Conservation (phyloP, 2,888 invertebrate species). For the Adela reaumurella region DNA sequence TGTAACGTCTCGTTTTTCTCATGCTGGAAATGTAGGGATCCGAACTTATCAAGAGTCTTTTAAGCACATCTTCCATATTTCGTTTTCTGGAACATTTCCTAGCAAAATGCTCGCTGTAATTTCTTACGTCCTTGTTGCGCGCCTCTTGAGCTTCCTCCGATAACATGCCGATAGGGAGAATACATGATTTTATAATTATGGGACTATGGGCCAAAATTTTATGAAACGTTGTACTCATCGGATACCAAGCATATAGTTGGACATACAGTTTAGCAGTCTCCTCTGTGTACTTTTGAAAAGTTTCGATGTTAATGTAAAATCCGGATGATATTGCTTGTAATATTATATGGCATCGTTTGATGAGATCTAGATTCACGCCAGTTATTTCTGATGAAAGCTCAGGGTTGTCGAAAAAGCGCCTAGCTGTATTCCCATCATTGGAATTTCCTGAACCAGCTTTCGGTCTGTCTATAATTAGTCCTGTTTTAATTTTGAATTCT, state of each 20-base stretch:
- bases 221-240: slow-evolving; percentile 14
- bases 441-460: slow-evolving; percentile 15
- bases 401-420: slow-evolving; percentile 15
- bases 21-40: too few species aligned
- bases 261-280: slow-evolving; percentile 1
- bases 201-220: slow-evolving; percentile 1
- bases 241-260: slow-evolving; percentile 16
- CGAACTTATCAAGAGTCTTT: too few species aligned
- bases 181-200: slow-evolving; percentile 3
- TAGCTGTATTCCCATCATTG: slow-evolving; percentile 17
- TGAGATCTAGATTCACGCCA: slow-evolving; percentile 15
- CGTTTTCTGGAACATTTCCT: slow-evolving; percentile 24
- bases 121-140: background rate
- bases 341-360: slow-evolving; percentile 4
- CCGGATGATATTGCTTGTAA: slow-evolving; percentile 2
- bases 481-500: slow-evolving; percentile 9
- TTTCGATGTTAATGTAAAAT: slow-evolving; percentile 1
- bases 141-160: slow-evolving; percentile 3
- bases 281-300: background rate
- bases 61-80: too few species aligned
- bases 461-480: slow-evolving; percentile 14
- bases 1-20: too few species aligned
- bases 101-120: slow-evolving; percentile 10
- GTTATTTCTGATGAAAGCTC: slow-evolving; percentile 13
- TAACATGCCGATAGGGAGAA: slow-evolving; percentile 3